These are phyloP conservation scores for Sebastolobus altivelis DNA, from an alignment of 2,797 vertebrate species.

Conservation along the genomic window DNA sequence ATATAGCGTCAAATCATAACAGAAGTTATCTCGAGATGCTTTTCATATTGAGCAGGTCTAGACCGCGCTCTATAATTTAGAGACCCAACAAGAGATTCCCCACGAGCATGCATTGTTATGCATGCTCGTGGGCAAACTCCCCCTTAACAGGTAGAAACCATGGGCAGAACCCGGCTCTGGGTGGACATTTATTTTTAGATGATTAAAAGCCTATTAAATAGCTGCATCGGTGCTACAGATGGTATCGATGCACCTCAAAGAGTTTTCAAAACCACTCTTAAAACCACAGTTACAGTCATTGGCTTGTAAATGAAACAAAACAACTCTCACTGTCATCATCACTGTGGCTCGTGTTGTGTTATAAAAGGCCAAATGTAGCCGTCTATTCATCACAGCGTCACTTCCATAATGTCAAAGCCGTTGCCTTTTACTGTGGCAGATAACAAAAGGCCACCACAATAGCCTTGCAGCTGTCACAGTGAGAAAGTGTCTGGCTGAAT, in stretches of 20 bases:
- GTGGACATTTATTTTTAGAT: background rate
- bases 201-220: background rate
- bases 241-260: background rate
- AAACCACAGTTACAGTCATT: conserved; percentile 5
- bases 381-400: conserved; percentile 29
- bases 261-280: background rate
- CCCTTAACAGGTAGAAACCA: too few species aligned
- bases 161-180: too few species aligned
- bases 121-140: too few species aligned
- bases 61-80: too few species aligned
- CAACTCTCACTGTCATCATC: background rate
- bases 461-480: conserved; percentile 41
- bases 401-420: conserved; percentile 31
- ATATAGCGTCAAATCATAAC: too few species aligned
- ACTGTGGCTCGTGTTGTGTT: background rate
- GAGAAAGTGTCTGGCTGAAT: conserved; percentile 24
- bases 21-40: too few species aligned
- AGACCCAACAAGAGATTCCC: too few species aligned
- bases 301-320: conserved; percentile 12
- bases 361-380: conserved; percentile 24
- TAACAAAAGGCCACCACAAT: conserved; percentile 46
- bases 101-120: too few species aligned
- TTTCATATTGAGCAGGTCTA: too few species aligned
- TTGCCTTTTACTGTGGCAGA: conserved; percentile 35
- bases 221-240: background rate